Evolutionary conservation across 2,797 vertebrate genomes (phyloP), one percentile per base, ranked within the genome.

Genomic region (Sternotherus odoratus): DNA sequence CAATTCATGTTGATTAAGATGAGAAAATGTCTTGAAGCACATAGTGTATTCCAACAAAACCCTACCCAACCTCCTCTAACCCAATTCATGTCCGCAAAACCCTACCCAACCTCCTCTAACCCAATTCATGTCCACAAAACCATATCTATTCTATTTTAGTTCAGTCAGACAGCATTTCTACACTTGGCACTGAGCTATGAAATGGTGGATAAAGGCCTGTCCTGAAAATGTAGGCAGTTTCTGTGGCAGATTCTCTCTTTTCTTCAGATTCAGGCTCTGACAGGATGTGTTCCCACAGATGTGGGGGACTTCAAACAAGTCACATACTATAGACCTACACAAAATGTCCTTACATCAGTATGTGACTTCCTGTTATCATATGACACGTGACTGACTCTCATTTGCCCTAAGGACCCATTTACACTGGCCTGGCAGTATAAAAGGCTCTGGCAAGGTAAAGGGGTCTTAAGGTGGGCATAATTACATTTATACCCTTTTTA

Each of bases 61-160:
- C 72, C 54, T 23, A 30, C 77, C 10, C 8, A 49, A 36, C 8
- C 49, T 43, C n/a, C 60, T 39, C 24, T 12, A n/a, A 8, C 43
- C 60, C 33, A n/a, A 11, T 63, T 36, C n/a, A 6, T 36, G 23
- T 21, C n/a, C 24, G 49, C 69, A 77, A n/a, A 6, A 33, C 56
- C 4, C 1, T 36, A 60, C 28, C 17, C 7, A 48, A 36, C 17
- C 48, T 43, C 48, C 60, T 57, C 24, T 12, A 33, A 8, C 60
- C 33, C 46, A 11, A 78, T 36, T n/a, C 33, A 5, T 36, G 21
- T 21, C 33, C 24, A 60, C 69, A 77, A n/a, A 6, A 33, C 72
- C 4, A 1, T 36, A 60, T 79, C 1, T 0, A 6, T 51, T 69
- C 17, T 28, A 3, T 1, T 39, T 48, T 48, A 69, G 36, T 39